These are phyloP conservation scores for Ceuthmochares aereus DNA, from an alignment of 2,113 vertebrate species.

Conservation along the genomic window DNA sequence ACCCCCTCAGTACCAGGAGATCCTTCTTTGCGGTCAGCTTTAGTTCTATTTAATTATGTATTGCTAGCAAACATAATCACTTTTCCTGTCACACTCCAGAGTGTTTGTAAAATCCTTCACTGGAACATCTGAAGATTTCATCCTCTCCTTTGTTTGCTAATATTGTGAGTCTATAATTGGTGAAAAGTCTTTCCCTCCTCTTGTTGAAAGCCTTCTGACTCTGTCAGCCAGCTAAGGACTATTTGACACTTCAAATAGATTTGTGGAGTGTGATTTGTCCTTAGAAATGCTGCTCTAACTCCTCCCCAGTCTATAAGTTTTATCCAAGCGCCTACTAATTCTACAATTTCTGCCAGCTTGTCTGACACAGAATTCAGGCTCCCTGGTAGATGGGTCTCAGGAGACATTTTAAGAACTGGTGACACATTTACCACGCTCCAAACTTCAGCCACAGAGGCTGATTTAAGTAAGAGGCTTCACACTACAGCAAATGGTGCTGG, in stretches of 20 bases:
- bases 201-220: background rate
- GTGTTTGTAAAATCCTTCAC: background rate
- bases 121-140: background rate
- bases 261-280: constrained; percentile 19
- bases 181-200: background rate
- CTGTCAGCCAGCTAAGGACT: background rate
- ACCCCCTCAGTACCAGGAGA: background rate
- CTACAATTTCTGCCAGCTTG: background rate
- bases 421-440: background rate
- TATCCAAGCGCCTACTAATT: background rate
- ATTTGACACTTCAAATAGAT: background rate
- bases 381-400: background rate
- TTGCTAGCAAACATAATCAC: background rate
- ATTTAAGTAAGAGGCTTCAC: background rate
- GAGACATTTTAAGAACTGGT: background rate
- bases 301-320: background rate
- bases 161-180: background rate
- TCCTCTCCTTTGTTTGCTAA: background rate
- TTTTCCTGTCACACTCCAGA: background rate
- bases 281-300: background rate
- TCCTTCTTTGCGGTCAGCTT: background rate
- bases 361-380: background rate
- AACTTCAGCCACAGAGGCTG: background rate
- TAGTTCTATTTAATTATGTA: background rate
- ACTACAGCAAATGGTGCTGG: background rate